Evolutionary conservation across 37 sponge, comb jelly and placozoan species (phyloP).

Genomic region (Beroe ovata): DNA sequence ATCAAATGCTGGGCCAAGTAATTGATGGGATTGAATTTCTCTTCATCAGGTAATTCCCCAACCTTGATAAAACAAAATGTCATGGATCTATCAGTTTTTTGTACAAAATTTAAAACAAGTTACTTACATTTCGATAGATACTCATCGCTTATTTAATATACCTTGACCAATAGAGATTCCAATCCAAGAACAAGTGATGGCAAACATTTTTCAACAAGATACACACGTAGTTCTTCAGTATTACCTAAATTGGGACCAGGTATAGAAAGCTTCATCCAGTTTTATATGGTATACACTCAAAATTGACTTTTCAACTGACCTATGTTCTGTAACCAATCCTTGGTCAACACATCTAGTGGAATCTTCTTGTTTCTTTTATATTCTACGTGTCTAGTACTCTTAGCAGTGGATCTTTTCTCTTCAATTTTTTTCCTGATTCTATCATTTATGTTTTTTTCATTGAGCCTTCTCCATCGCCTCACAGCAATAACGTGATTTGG

Average conservation of each 20-base stretch:
- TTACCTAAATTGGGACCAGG: conserved; percentile 25
- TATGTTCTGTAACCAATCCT: conserved; percentile 42
- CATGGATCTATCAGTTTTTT: not conserved
- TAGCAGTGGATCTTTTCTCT: not conserved
- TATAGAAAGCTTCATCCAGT: not conserved
- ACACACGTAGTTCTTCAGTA: conserved; percentile 67
- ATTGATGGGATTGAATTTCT: conserved; percentile 93
- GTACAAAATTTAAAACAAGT: not conserved
- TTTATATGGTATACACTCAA: not conserved
- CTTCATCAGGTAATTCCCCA: not conserved
- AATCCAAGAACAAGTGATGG: conserved; percentile 80
- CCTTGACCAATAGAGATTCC: conserved; percentile 81
- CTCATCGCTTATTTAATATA: conserved; percentile 50
- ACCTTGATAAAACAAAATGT: not conserved
- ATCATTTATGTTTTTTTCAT: conserved; percentile 28
- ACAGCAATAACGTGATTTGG: conserved; percentile 57
- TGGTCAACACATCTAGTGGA: conserved; percentile 50
- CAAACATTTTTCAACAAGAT: conserved; percentile 76
- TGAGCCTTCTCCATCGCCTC: conserved; percentile 14
- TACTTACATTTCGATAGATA: too few species aligned
- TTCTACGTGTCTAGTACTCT: not conserved
- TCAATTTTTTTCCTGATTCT: conserved; percentile 21
- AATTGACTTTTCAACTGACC: not conserved
- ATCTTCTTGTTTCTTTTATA: conserved; percentile 55
- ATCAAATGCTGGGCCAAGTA: conserved; percentile 92